A percentile compares a stretch with the other conserved stretches of the same genome.
Conservation (phyloP, 2,797 vertebrate species). For the Chiloscyllium punctatum region DNA sequence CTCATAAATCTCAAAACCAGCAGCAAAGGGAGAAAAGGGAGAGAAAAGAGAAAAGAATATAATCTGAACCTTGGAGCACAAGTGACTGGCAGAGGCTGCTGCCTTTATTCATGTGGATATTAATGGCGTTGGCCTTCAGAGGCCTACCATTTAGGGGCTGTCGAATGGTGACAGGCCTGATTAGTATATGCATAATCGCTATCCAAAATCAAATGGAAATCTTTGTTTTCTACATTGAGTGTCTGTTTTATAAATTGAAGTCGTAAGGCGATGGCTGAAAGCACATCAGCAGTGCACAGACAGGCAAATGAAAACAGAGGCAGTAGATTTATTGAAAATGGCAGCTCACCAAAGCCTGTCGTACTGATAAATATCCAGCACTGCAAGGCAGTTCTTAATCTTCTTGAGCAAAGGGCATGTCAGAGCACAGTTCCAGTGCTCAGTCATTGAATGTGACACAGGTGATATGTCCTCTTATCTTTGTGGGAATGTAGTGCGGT, state of each 20-base stretch:
- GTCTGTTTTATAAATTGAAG: constrained; percentile 4
- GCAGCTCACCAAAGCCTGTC: not conserved
- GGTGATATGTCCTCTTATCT: not conserved
- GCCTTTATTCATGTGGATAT: not conserved
- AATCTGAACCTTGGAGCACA: not conserved
- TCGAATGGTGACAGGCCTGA: not conserved
- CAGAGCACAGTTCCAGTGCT: not conserved
- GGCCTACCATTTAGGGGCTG: not conserved
- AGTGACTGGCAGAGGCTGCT: not conserved
- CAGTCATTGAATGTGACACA: constrained; percentile 17
- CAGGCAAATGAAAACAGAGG: not conserved
- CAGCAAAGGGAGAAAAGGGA: not conserved
- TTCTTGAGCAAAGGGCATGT: not conserved
- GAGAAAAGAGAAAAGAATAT: not conserved
- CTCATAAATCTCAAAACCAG: not conserved
- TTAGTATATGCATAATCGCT: not conserved
- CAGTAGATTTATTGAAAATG: not conserved
- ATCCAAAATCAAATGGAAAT: not conserved
- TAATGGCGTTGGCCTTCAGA: not conserved
- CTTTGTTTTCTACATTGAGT: not conserved
- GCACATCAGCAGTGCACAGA: not conserved
- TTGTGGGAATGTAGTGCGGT: not conserved
- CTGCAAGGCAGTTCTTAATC: not conserved
- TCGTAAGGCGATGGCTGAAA: not conserved
- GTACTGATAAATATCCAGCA: constrained; percentile 30